Evolutionary conservation across 2,113 vertebrate species (phyloP), one percentile per base, ranked within the genome.

Genomic region (Todiramphus saurophagus): DNA sequence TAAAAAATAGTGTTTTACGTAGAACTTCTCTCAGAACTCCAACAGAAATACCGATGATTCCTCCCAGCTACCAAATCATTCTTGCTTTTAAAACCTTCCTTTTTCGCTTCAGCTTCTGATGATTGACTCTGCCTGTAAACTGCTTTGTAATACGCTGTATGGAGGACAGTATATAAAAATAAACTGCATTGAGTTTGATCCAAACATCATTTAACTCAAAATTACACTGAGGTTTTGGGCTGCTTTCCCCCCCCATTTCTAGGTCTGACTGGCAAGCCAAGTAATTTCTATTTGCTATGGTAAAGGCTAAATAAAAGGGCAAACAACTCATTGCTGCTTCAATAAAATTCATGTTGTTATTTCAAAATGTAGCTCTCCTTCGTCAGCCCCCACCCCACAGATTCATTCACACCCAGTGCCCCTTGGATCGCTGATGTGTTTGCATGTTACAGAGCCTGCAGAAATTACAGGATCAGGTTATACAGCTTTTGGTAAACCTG

Each of bases 141-240:
- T 73, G 79, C 84, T 94, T 94, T 91, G 95, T 93, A 85, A 87
- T 89, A 72, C 37, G 93, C 91, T 93, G 92, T 80, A 68, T 92
- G 87, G 84, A 95, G 82, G 64, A 93, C 78, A 90, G 68, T 87
- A 92, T 76, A 93, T 93, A 96, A 96, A 97, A 89, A 93, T 81
- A 95, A 92, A 96, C 93, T 87, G 83, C 82, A 90, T 51, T 95
- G 93, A 95, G 75, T 79, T 95, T 95, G 88, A 89, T 92, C 91
- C 96, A 97, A 93, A 92, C 69, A 84, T 89, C 70, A 94, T 96
- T 97, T 87, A 89, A 94, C 56, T 97, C 79, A 86, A 96, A 97
- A 97, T 90, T 97, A 84, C 77, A 59, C 73, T 75, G 60, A 83
- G 80, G 44, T 75, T 89, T 88, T 92, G 62, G 48, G 33, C 21